These are phyloP conservation scores for Diaperis boleti DNA, from an alignment of 2,888 invertebrate species.

Conservation along the genomic window DNA sequence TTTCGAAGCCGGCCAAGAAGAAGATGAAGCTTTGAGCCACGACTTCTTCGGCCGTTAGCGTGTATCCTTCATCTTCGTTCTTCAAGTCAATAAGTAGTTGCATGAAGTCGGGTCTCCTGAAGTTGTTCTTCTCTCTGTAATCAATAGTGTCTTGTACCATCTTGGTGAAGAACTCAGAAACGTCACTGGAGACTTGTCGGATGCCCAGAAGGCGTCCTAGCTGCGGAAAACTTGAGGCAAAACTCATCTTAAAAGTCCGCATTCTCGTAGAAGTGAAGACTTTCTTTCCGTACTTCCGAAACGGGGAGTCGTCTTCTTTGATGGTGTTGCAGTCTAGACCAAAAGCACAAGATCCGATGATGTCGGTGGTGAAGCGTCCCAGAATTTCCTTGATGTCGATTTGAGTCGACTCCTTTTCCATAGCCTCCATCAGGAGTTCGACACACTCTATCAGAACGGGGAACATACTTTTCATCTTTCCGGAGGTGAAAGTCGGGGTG, in stretches of 20 bases:
- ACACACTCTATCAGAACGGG: conserved; percentile 64
- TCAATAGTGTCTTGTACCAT: conserved; percentile 4
- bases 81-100: conserved; percentile 2
- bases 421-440: not conserved
- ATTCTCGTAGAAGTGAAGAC: conserved; percentile 50
- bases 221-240: conserved; percentile 37
- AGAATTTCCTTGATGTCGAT: conserved; percentile 63
- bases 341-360: conserved; percentile 71
- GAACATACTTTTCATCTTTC: conserved; percentile 21
- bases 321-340: conserved; percentile 71
- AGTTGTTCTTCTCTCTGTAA: conserved; percentile 15
- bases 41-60: not conserved
- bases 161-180: conserved; percentile 35
- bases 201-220: not conserved
- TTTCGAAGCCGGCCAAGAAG: conserved; percentile 46
- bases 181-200: conserved; percentile 41
- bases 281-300: conserved; percentile 59
- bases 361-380: conserved; percentile 70
- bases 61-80: not conserved
- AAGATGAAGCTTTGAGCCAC: not conserved
- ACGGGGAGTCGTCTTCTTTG: conserved; percentile 62
- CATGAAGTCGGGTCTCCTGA: conserved; percentile 3
- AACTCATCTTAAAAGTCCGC: conserved; percentile 46
- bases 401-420: conserved; percentile 10
- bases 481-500: conserved; percentile 23